Evolutionary conservation across 2,888 invertebrate genomes (phyloP).

Genomic region (Cataglyphis cursor): DNA sequence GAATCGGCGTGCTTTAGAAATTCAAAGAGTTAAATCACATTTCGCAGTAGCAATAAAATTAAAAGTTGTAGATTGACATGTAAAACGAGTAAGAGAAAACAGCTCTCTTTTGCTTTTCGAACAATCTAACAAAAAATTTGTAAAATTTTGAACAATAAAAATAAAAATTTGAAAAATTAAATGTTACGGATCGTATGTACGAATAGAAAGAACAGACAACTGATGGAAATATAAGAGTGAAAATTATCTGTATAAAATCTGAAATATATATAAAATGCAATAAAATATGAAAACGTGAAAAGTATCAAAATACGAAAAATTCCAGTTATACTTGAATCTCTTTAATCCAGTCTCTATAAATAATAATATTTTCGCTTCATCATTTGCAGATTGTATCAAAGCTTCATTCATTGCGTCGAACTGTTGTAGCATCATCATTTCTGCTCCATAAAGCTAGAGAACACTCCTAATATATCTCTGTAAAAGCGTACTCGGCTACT

Average conservation of each 20-base stretch:
- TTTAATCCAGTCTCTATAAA: constrained; percentile 1
- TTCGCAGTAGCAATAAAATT: not conserved
- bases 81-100: not conserved
- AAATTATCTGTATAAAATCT: not conserved
- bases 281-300: not conserved
- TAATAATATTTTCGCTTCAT: constrained; percentile 3
- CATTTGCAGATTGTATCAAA: not conserved
- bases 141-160: not conserved
- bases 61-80: not conserved
- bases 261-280: not conserved
- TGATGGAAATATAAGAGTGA: not conserved
- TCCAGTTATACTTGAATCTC: not conserved
- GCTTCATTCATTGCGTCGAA: not conserved
- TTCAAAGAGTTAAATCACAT: not conserved
- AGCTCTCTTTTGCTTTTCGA: not conserved
- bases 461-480: constrained; percentile 7
- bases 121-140: not conserved
- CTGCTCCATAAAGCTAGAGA: not conserved
- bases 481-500: not conserved
- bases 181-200: not conserved
- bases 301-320: not conserved
- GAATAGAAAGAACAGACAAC: not conserved
- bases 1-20: not conserved
- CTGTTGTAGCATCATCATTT: not conserved
- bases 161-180: no score